phyloP scores from a whole-genome alignment of 2,888 invertebrate genomes.

The Lysandra bellargus region DNA sequence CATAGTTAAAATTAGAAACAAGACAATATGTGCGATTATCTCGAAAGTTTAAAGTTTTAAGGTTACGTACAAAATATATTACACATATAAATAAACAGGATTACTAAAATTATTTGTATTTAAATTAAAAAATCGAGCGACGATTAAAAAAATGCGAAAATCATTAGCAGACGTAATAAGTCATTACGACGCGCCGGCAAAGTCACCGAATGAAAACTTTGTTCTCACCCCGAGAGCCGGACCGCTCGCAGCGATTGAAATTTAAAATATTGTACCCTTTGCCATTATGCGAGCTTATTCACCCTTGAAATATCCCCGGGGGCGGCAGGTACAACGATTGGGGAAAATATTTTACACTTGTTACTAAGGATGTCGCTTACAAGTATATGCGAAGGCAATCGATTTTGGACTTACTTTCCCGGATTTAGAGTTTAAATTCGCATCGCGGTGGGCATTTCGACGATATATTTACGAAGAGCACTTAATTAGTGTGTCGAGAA shows the following conservation, averaged over 20 bases:
- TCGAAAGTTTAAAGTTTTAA: no score
- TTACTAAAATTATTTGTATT: background rate
- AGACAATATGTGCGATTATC: no score
- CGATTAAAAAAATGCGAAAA: conserved; percentile 31
- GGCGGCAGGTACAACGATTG: conserved; percentile 79
- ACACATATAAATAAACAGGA: background rate
- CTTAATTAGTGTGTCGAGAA: conserved; percentile 80
- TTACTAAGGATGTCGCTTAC: conserved; percentile 77
- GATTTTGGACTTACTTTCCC: conserved; percentile 48
- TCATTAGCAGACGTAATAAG: conserved; percentile 61
- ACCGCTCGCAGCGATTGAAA: conserved; percentile 81
- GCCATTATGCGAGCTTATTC: conserved; percentile 81
- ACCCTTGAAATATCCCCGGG: conserved; percentile 82
- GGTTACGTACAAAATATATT: no score
- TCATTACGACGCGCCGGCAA: conserved; percentile 66
- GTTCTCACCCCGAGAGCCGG: conserved; percentile 66
- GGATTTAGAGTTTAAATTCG: conserved; percentile 53
- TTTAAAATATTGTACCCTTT: conserved; percentile 82
- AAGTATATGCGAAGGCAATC: conserved; percentile 51
- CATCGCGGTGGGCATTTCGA: conserved; percentile 43
- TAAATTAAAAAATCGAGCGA: background rate
- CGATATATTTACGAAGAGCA: conserved; percentile 75
- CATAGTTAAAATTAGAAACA: no score
- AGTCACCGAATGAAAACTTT: conserved; percentile 75
- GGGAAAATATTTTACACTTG: conserved; percentile 81